phyloP scores from a whole-genome alignment of 2,113 vertebrate genomes.

The Ibidorhyncha struthersii region DNA sequence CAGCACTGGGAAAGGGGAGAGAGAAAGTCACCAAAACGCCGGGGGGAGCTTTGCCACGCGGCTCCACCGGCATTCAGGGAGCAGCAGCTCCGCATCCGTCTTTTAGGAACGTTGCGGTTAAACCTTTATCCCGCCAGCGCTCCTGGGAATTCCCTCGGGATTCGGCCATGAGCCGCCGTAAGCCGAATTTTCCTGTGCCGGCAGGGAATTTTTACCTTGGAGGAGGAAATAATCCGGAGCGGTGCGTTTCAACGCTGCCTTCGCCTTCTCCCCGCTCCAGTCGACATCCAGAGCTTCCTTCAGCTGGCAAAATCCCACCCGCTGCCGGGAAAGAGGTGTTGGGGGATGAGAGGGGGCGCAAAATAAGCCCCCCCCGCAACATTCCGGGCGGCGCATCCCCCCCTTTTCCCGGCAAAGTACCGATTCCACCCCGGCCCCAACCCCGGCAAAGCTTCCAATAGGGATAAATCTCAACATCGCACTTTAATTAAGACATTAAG shows the following conservation, averaged over 20 bases:
- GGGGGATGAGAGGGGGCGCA: no score
- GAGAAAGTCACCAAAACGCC: neutral
- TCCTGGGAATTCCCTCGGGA: neutral
- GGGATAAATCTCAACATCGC: fast-evolving
- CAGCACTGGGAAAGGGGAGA: constrained; percentile 75
- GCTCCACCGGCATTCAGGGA: no score
- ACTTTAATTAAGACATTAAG: neutral
- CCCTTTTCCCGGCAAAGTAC: neutral
- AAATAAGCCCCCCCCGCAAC: neutral
- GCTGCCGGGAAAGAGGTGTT: constrained; percentile 43
- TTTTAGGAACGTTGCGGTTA: no score
- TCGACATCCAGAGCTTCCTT: constrained; percentile 87
- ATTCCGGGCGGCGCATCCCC: neutral
- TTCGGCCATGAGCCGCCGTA: no score
- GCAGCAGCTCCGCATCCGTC: no score
- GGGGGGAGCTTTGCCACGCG: no score
- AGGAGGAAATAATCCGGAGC: constrained; percentile 88
- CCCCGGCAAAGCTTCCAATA: no score
- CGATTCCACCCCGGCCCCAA: no score
- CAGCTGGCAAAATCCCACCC: constrained; percentile 81
- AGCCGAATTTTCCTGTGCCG: no score
- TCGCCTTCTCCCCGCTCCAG: constrained; percentile 86
- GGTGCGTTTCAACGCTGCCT: constrained; percentile 79
- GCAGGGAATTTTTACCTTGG: constrained; percentile 76
- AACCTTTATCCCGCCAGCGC: neutral